Conservation (phyloP, 2,888 invertebrate species). For the Serrognathus titanus region DNA sequence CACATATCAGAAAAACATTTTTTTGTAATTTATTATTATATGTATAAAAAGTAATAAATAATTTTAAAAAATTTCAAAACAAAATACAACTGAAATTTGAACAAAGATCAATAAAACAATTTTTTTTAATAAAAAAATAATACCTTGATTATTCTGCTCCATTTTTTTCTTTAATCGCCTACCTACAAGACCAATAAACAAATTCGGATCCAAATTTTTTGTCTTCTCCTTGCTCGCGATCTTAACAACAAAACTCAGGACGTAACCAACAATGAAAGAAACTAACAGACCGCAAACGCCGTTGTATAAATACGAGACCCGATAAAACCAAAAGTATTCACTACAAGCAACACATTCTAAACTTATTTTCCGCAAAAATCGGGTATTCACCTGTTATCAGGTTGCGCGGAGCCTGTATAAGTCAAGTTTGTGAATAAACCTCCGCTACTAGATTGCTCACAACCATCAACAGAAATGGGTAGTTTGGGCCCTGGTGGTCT, state of each 20-base stretch:
- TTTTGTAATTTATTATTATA: too few species aligned
- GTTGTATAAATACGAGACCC: slow-evolving; percentile 73
- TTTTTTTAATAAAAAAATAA: background rate
- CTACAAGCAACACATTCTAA: slow-evolving; percentile 29
- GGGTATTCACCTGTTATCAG: slow-evolving; percentile 2
- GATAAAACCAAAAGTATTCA: slow-evolving; percentile 63
- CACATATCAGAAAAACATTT: too few species aligned
- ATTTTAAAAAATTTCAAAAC: too few species aligned
- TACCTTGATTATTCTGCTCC: background rate
- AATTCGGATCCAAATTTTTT: slow-evolving; percentile 52
- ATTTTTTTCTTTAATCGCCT: slow-evolving; percentile 42
- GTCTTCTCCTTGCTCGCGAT: slow-evolving; percentile 33
- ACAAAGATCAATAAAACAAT: too few species aligned
- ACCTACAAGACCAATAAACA: slow-evolving; percentile 58
- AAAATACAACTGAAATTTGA: too few species aligned
- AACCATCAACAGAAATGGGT: slow-evolving; percentile 60
- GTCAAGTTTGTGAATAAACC: slow-evolving; percentile 12
- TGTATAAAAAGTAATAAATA: too few species aligned
- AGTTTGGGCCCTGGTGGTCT: slow-evolving; percentile 59
- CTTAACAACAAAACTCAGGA: slow-evolving; percentile 50
- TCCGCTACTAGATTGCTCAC: slow-evolving; percentile 33
- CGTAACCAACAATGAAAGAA: slow-evolving; percentile 53
- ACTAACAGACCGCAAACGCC: slow-evolving; percentile 55
- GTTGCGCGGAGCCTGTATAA: background rate
- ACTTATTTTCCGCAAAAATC: background rate